phyloP scores from a whole-genome alignment of 2,113 vertebrate genomes.

The Platysternon megacephalum region DNA sequence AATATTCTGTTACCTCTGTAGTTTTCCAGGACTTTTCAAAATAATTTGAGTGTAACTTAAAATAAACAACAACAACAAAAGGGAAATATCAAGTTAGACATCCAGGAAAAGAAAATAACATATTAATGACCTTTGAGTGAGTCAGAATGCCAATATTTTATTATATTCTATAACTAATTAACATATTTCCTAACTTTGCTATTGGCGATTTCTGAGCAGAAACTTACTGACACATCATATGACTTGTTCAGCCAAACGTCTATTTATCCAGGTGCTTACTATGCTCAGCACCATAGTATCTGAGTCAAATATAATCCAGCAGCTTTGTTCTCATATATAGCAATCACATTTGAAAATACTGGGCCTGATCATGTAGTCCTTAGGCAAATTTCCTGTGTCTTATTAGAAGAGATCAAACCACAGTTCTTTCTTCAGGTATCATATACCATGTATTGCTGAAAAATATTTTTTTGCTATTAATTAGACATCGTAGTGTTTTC shows the following conservation, averaged over 20 bases:
- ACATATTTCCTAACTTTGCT: neutral
- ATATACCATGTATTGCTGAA: accelerated
- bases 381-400: accelerated
- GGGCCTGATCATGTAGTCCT: accelerated
- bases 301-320: accelerated
- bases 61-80: too few relatives aligned
- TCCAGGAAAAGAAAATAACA: accelerated
- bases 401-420: neutral
- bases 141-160: accelerated
- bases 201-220: neutral
- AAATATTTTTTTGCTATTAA: accelerated
- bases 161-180: neutral
- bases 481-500: neutral
- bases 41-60: neutral
- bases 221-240: neutral
- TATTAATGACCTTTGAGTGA: accelerated
- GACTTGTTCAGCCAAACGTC: neutral
- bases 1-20: neutral
- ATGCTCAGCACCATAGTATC: neutral
- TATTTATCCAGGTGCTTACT: neutral
- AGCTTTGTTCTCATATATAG: accelerated
- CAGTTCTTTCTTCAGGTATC: accelerated
- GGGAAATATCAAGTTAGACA: neutral
- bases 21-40: neutral
- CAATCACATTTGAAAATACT: accelerated